Evolutionary conservation across 2,888 invertebrate genomes (phyloP).

Genomic region (Drosophila tripunctata): DNA sequence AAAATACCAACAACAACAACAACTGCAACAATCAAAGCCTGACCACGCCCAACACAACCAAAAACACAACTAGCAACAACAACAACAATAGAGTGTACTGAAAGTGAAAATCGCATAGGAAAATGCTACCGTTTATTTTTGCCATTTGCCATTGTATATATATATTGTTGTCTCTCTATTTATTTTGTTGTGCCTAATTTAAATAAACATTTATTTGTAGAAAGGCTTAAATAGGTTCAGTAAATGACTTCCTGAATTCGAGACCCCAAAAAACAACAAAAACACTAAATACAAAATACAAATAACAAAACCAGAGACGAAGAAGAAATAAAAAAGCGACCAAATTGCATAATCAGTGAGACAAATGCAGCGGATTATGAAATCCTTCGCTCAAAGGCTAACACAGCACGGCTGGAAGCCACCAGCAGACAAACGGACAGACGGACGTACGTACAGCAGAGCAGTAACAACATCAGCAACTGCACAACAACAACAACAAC

Average conservation of each 20-base stretch:
- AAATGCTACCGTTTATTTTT: conserved; percentile 65
- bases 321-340: conserved; percentile 24
- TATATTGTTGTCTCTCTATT: conserved; percentile 41
- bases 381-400: conserved; percentile 71
- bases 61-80: conserved; percentile 7
- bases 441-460: conserved; percentile 5
- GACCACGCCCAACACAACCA: conserved; percentile 40
- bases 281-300: too few species aligned
- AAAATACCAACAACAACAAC: conserved; percentile 49
- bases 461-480: too few species aligned
- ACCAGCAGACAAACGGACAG: conserved; percentile 14
- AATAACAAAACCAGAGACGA: not conserved
- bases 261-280: conserved; percentile 5
- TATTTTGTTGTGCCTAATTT: conserved; percentile 65
- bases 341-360: conserved; percentile 72
- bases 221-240: conserved; percentile 69
- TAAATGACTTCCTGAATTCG: conserved; percentile 77
- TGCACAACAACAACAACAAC: conserved; percentile 31
- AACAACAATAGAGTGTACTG: conserved; percentile 23
- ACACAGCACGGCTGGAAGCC: conserved; percentile 49
- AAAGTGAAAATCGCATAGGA: conserved; percentile 66
- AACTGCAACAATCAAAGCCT: conserved; percentile 10
- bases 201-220: conserved; percentile 79
- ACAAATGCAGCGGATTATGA: conserved; percentile 73
- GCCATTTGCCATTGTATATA: conserved; percentile 13